Evolutionary conservation across 64 coral and sea anemone genomes (phyloP).

Genomic region (Actinia equina): DNA sequence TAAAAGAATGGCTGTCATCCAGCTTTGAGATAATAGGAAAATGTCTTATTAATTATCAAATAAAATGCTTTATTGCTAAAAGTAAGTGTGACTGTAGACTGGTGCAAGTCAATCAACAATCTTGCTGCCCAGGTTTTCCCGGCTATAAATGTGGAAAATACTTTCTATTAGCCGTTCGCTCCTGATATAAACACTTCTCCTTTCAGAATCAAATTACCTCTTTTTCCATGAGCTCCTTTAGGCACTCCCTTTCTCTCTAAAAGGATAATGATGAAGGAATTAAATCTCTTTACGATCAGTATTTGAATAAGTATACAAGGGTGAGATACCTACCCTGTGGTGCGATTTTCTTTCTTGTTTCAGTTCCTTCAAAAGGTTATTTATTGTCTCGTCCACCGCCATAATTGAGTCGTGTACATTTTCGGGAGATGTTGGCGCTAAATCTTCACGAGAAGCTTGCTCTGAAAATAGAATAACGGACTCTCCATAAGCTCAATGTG

Average conservation of each 20-base stretch:
- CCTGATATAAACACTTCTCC: not conserved
- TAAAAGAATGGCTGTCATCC: constrained; percentile 63
- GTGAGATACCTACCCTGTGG: constrained; percentile 51
- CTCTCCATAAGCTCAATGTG: not conserved
- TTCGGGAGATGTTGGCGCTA: constrained; percentile 49
- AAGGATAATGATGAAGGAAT: not conserved
- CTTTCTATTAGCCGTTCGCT: no score
- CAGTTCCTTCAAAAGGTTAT: constrained; percentile 82
- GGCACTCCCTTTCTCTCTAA: constrained; percentile 74
- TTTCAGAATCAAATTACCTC: constrained; percentile 37
- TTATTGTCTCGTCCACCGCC: constrained; percentile 93
- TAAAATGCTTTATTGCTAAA: no score
- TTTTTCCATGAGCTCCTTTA: constrained; percentile 92
- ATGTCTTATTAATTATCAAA: not conserved
- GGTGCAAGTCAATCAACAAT: no score
- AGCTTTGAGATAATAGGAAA: constrained; percentile 28
- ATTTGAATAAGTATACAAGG: not conserved
- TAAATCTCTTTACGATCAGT: not conserved
- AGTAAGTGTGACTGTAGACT: no score
- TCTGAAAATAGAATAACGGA: constrained; percentile 30
- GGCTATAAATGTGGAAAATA: no score
- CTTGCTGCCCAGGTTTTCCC: no score
- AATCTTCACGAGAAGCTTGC: constrained; percentile 38
- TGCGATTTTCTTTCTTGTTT: constrained; percentile 86
- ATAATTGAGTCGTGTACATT: constrained; percentile 84